Conservation (phyloP, 2,113 vertebrate species). For the Ellobius talpinus region DNA sequence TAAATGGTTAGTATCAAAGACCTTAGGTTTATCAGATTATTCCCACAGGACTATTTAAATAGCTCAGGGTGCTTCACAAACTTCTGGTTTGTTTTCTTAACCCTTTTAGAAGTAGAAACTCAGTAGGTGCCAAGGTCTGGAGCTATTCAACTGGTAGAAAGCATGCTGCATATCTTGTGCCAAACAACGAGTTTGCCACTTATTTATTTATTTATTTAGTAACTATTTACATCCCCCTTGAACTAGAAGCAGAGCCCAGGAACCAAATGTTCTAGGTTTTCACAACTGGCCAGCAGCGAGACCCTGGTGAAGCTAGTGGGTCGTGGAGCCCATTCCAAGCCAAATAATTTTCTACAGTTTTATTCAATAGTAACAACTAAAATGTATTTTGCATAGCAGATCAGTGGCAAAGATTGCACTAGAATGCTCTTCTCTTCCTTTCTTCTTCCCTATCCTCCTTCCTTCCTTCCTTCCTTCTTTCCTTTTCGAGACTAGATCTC, state of each 20-base stretch:
- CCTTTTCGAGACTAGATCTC: neutral
- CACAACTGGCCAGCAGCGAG: neutral
- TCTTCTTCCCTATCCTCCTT: neutral
- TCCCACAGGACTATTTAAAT: neutral
- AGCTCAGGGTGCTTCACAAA: neutral
- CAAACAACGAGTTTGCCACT: neutral
- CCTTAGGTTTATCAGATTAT: conserved; percentile 15
- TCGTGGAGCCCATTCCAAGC: neutral
- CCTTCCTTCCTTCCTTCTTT: neutral
- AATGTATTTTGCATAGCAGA: conserved; percentile 1
- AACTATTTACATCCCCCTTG: neutral
- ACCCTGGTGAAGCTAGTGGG: neutral
- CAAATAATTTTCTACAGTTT: neutral
- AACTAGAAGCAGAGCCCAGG: neutral
- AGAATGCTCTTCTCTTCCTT: neutral
- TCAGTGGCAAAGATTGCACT: neutral
- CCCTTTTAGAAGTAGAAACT: conserved; percentile 25
- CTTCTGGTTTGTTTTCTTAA: conserved; percentile 40
- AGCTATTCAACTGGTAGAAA: neutral
- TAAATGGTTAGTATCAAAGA: conserved; percentile 33
- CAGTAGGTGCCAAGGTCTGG: neutral
- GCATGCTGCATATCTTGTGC: neutral
- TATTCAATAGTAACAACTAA: neutral
- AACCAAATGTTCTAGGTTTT: conserved; percentile 18
- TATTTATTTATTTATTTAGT: neutral